phyloP scores from a whole-genome alignment of 2,797 vertebrate genomes.

The Hemibagrus guttatus region DNA sequence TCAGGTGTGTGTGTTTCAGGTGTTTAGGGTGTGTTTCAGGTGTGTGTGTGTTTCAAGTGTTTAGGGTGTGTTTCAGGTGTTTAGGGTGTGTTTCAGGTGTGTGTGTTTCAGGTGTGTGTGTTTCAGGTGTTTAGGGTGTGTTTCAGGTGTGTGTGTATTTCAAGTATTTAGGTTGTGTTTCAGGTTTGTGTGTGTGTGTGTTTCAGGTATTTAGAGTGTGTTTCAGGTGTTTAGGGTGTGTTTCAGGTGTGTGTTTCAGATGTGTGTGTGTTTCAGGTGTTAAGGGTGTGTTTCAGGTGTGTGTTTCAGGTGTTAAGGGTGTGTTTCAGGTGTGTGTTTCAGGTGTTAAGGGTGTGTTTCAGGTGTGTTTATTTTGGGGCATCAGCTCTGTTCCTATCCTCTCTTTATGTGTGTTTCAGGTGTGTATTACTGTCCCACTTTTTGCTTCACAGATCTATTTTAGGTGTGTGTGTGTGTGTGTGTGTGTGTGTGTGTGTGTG shows the following conservation, averaged over 20 bases:
- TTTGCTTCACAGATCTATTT: constrained; percentile 10
- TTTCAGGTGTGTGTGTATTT: not conserved
- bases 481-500: constrained; percentile 18
- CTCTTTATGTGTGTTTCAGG: not conserved
- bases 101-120: not conserved
- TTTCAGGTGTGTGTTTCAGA: not conserved
- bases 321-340: too few relatives aligned
- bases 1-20: not conserved
- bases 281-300: not conserved
- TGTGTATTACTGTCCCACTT: not conserved
- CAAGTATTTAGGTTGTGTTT: not conserved
- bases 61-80: not conserved
- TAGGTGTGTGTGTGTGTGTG: not conserved
- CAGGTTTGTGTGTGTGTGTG: not conserved
- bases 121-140: not conserved
- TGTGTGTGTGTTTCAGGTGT: not conserved
- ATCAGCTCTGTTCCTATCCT: too few relatives aligned
- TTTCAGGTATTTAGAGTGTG: too few relatives aligned
- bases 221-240: not conserved
- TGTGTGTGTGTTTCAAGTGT: not conserved
- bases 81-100: not conserved
- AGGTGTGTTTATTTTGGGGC: too few relatives aligned
- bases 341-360: not conserved
- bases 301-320: not conserved
- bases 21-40: not conserved